Evolutionary conservation across 92 coral and sea anemone genomes (phyloP), one percentile per base, ranked within the genome.

Genomic region (Paragorgia papillata): DNA sequence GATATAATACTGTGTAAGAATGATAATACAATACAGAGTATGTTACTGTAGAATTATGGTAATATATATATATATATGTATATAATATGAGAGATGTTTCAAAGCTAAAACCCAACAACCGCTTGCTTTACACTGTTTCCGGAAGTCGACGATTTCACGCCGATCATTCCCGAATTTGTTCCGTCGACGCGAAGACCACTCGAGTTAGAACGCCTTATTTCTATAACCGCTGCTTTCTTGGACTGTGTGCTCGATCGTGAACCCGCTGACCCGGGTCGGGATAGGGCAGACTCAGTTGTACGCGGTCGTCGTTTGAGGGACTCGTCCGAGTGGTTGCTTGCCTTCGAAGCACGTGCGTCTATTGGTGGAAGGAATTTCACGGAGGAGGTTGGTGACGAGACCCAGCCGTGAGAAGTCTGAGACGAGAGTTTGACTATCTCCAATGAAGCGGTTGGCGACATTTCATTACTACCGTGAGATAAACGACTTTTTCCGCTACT

Each of bases 331-430:
- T 27, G 26, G 64, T 55, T 51, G 51, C 78, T 71, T 5, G 78
- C 21, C 78, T 71, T 71, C 26, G 78, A 71, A 17, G 78, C 78
- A 18, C 78, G 78, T 39, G 78, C 78, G n/a, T 71, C 64, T 40
- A 71, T 71, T 22, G 78, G 78, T 7, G 78, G 78, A 6, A 71
- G 78, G 41, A 71, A 71, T 24, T 71, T 71, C 27, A 71, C 78
- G 22, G 78, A 71, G 64, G 78, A 71, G 64, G 78, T 71, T 33
- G 78, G 78, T 17, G 78, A 71, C 64, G 78, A 71, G 50, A 71
- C 78, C 78, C 78, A 71, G 51, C 78, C 78, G 51, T 71, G 78
- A 40, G 88, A 79, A 15, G 63, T 33, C 17, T 71, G 56, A 55
- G 81, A 57, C 32, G 84, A 69, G 19, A 71, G 39, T 51, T 39